phyloP scores from a whole-genome alignment of 2,113 vertebrate species.

The Tympanuchus pallidicinctus region DNA sequence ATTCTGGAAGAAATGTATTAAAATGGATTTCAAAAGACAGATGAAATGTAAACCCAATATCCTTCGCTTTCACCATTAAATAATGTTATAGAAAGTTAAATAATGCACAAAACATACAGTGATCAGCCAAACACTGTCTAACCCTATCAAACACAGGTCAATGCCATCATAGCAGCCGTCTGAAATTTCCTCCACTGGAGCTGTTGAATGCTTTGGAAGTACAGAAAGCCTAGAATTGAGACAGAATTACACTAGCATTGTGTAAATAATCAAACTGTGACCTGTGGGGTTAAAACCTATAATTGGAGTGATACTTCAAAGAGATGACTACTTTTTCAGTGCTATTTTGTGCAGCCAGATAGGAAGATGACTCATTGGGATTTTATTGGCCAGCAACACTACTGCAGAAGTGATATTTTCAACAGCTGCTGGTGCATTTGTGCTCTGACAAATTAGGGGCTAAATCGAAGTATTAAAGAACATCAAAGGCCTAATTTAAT shows the following conservation, averaged over 20 bases:
- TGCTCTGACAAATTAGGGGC: constrained; percentile 84
- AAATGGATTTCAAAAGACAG: constrained; percentile 60
- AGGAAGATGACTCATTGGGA: constrained; percentile 79
- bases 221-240: constrained; percentile 89
- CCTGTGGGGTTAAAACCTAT: constrained; percentile 97
- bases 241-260: constrained; percentile 94
- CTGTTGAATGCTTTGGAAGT: constrained; percentile 84
- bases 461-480: constrained; percentile 84
- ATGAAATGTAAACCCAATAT: constrained; percentile 68
- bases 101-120: constrained; percentile 80
- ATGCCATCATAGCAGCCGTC: constrained; percentile 78
- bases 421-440: constrained; percentile 87
- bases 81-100: constrained; percentile 79
- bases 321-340: constrained; percentile 91
- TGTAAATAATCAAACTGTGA: constrained; percentile 98
- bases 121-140: constrained; percentile 80
- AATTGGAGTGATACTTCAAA: constrained; percentile 99
- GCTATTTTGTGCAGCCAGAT: constrained; percentile 84
- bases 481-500: constrained; percentile 86
- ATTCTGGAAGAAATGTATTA: constrained; percentile 23
- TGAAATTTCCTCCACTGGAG: constrained; percentile 88
- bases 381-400: constrained; percentile 82
- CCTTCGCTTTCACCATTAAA: constrained; percentile 74
- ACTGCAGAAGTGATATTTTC: constrained; percentile 88
- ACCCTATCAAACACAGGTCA: constrained; percentile 93